A percentile compares a stretch with the other conserved stretches of the same genome.
Evolutionary conservation across 2,113 vertebrate species (phyloP).

Genomic region (Notothenia coriiceps): DNA sequence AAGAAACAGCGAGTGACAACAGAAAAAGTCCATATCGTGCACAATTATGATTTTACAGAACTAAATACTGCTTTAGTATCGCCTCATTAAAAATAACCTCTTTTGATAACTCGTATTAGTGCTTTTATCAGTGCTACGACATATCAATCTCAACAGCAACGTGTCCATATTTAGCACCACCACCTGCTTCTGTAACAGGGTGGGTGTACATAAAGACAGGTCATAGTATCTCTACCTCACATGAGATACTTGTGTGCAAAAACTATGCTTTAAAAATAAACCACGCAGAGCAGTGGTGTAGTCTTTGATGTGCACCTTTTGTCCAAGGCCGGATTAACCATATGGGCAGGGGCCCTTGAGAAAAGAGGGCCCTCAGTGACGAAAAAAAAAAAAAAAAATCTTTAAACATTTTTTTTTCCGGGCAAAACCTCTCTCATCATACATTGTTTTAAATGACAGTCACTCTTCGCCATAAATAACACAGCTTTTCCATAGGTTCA

Average conservation of each 20-base stretch:
- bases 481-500: too few relatives aligned
- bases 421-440: too few relatives aligned
- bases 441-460: too few relatives aligned
- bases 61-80: conserved; percentile 17
- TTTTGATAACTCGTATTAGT: conserved; percentile 15
- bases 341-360: too few relatives aligned
- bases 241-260: conserved; percentile 76
- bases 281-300: conserved; percentile 46
- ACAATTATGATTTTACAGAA: conserved; percentile 41
- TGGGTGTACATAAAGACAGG: conserved; percentile 41
- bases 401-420: too few relatives aligned
- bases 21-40: conserved; percentile 47
- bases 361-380: too few relatives aligned
- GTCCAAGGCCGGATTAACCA: background rate
- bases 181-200: conserved; percentile 46
- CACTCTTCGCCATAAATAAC: too few relatives aligned
- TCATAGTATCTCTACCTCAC: conserved; percentile 45
- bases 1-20: conserved; percentile 22
- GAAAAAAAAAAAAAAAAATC: too few relatives aligned
- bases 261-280: conserved; percentile 59
- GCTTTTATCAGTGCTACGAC: conserved; percentile 33
- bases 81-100: background rate
- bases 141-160: conserved; percentile 61
- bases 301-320: conserved; percentile 26
- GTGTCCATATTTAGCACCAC: conserved; percentile 56